Base-by-base conservation (phyloP, 2,113 vertebrate species). In the Sprattus sprattus region DNA sequence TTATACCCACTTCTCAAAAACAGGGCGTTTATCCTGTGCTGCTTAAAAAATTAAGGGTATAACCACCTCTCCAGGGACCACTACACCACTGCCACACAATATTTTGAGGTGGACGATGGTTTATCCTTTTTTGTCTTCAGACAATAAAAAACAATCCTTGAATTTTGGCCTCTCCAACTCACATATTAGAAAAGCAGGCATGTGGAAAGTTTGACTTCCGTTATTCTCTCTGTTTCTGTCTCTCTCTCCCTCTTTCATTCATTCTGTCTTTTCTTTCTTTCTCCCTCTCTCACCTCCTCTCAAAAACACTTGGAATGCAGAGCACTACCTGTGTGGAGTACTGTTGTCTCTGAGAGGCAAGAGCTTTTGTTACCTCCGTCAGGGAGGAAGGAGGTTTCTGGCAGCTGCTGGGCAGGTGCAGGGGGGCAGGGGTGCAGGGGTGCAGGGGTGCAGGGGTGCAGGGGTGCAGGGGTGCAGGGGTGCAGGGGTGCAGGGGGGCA, bases 401-500 rank as follows among this genome's bases (percentile, higher is more conserved):
- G 80, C 82, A 67, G 71, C 60, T 45, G 32, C 57, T 57, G 86
- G 90, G 88, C 89, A 92, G 90, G 90, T 89, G 89, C 86, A 89
- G 81, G 83, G 84, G 87, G 85, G n/a, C 86, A 81, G 81, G 46
- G 46, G 46, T n/a, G 46, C 46, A 46, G 46, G 46, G 46, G 46
- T n/a, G 46, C 86, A 89, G 81, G 83, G 84, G 87, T 87, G 85
- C 84, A 81, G 81, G n/a, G n/a, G n/a, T n/a, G n/a, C n/a, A n/a
- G n/a, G n/a, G n/a, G n/a, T n/a, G n/a, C n/a, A n/a, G n/a, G n/a
- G 90, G 90, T 89, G 89, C 86, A 89, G 81, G 83, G 84, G 87
- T 84, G 39, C 86, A 81, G 81, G 46, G n/a, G n/a, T n/a, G n/a
- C n/a, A n/a, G n/a, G n/a, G n/a, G n/a, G n/a, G n/a, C n/a, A n/a